Evolutionary conservation across 2,797 vertebrate genomes (phyloP).

Genomic region (Amniataba percoides): DNA sequence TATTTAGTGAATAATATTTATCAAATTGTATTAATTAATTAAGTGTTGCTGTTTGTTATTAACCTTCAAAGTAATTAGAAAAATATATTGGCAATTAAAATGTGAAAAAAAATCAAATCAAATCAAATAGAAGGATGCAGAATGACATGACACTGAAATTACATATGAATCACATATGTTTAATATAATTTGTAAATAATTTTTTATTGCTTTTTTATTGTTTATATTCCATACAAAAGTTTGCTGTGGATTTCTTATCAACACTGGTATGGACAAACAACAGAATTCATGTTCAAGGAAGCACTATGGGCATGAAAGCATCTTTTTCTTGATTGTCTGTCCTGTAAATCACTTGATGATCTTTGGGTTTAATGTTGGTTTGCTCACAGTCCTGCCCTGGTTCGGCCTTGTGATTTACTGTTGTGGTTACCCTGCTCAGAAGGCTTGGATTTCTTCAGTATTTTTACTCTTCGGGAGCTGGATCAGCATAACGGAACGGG

Average conservation of each 20-base stretch:
- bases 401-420: background rate
- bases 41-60: background rate
- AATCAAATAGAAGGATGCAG: background rate
- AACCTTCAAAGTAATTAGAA: background rate
- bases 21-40: background rate
- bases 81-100: background rate
- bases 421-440: background rate
- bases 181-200: background rate
- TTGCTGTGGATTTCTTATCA: slow-evolving; percentile 17
- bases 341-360: background rate
- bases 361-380: slow-evolving; percentile 9
- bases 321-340: background rate
- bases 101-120: background rate
- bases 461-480: slow-evolving; percentile 60
- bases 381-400: slow-evolving; percentile 20
- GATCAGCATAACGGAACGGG: slow-evolving; percentile 69
- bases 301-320: background rate
- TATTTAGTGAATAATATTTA: too few relatives aligned
- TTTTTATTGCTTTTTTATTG: slow-evolving; percentile 18
- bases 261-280: slow-evolving; percentile 4
- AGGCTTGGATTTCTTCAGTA: background rate
- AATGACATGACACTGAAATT: background rate
- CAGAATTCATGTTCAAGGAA: background rate
- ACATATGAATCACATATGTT: slow-evolving; percentile 20
- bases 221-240: slow-evolving; percentile 29